phyloP scores from a whole-genome alignment of 2,888 invertebrate species.

The Papilio protenor region DNA sequence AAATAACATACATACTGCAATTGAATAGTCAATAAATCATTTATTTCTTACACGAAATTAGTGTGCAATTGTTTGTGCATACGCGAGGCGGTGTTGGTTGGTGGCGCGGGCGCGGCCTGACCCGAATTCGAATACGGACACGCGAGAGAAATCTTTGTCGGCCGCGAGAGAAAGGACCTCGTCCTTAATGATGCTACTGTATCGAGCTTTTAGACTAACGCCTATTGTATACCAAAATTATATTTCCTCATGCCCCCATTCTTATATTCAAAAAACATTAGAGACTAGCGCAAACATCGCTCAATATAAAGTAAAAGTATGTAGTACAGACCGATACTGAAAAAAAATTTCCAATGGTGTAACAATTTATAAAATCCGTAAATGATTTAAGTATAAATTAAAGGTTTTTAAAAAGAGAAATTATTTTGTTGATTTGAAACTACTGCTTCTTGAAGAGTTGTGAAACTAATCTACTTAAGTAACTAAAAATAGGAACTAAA shows the following conservation, averaged over 20 bases:
- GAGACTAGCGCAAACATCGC: background rate
- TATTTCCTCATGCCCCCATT: conserved; percentile 37
- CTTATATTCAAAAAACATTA: background rate
- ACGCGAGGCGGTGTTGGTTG: conserved; percentile 65
- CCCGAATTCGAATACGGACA: conserved; percentile 80
- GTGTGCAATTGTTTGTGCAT: conserved; percentile 39
- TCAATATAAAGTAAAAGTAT: background rate
- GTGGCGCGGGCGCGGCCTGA: conserved; percentile 67
- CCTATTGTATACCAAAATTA: conserved; percentile 48
- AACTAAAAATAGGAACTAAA: background rate
- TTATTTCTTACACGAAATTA: conserved; percentile 30
- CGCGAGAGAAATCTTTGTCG: conserved; percentile 76
- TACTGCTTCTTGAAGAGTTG: background rate
- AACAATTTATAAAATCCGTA: no score
- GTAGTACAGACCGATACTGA: no score
- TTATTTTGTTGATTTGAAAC: background rate
- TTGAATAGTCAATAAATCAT: conserved; percentile 28
- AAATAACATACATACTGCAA: conserved; percentile 1
- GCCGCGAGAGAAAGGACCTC: conserved; percentile 71
- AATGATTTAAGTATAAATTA: no score
- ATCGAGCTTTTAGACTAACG: conserved; percentile 37
- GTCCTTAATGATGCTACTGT: conserved; percentile 58
- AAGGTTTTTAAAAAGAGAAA: no score
- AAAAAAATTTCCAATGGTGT: no score
- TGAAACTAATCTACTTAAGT: background rate